Conservation (phyloP, 2,797 vertebrate genomes). For the Lophotriccus pileatus region DNA sequence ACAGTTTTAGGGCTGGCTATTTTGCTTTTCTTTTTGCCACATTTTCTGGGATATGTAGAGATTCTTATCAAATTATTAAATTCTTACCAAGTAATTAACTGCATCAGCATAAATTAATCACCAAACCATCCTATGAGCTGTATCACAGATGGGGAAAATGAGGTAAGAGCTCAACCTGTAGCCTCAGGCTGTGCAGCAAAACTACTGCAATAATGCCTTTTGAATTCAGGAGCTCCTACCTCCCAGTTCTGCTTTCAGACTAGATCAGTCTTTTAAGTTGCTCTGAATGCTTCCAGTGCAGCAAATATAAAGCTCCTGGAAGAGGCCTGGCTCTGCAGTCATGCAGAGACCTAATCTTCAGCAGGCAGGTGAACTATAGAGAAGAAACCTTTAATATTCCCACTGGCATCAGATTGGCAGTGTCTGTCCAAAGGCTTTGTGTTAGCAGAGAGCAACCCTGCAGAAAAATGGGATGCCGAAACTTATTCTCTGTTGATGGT, state of each 20-base stretch:
- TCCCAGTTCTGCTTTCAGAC: background rate
- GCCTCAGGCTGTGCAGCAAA: background rate
- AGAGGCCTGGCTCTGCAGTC: background rate
- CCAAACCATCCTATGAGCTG: background rate
- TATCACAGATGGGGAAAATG: conserved; percentile 1
- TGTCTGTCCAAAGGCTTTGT: background rate
- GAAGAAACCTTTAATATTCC: background rate
- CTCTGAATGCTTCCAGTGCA: background rate
- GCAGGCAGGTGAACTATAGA: background rate
- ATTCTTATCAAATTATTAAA: background rate
- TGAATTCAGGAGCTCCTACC: background rate
- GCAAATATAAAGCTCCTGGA: background rate
- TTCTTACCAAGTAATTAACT: conserved; percentile 15
- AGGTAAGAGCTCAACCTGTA: background rate
- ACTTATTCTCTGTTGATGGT: background rate
- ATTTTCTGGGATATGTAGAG: background rate
- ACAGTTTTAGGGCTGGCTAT: background rate
- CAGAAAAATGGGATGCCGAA: background rate
- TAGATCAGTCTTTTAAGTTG: background rate
- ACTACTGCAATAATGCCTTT: background rate
- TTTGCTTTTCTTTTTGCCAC: background rate
- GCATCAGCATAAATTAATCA: conserved; percentile 19
- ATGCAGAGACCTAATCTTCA: background rate
- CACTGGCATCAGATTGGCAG: background rate
- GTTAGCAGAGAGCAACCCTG: background rate